A percentile compares a stretch with the other conserved stretches of the same genome.
Evolutionary conservation across 2,113 vertebrate genomes (phyloP).

Genomic region (Pithys albifrons): DNA sequence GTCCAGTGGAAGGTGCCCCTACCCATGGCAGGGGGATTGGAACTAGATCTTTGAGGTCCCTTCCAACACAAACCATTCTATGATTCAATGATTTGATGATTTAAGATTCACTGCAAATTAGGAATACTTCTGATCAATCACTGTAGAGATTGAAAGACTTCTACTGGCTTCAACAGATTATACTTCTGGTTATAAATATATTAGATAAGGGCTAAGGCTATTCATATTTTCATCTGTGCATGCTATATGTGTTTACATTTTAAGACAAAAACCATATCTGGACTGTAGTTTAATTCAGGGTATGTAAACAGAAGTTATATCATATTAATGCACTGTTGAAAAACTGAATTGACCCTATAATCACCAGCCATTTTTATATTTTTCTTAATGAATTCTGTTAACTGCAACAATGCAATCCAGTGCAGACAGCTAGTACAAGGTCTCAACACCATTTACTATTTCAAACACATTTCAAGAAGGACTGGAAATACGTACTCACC

Average conservation of each 20-base stretch:
- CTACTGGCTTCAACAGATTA: neutral
- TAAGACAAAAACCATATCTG: neutral
- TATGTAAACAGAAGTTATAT: neutral
- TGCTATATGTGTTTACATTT: neutral
- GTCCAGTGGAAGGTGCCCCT: neutral
- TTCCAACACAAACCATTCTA: neutral
- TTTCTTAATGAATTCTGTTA: neutral
- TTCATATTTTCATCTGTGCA: neutral
- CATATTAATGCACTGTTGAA: neutral
- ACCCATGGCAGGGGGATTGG: neutral
- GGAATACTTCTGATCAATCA: neutral
- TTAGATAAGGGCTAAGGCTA: neutral
- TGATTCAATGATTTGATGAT: neutral
- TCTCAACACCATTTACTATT: neutral
- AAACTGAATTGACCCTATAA: neutral
- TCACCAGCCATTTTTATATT: neutral
- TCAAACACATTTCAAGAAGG: neutral
- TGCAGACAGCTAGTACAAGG: neutral
- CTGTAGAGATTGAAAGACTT: neutral
- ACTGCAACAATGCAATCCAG: neutral
- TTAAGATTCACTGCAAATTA: neutral
- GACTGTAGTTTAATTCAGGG: neutral
- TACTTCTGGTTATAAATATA: neutral
- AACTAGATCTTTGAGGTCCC: neutral
- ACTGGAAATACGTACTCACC: neutral